A percentile compares a stretch with the other conserved stretches of the same genome.
Evolutionary conservation across 2,888 invertebrate genomes (phyloP).

Genomic region (Nycteola revayana): DNA sequence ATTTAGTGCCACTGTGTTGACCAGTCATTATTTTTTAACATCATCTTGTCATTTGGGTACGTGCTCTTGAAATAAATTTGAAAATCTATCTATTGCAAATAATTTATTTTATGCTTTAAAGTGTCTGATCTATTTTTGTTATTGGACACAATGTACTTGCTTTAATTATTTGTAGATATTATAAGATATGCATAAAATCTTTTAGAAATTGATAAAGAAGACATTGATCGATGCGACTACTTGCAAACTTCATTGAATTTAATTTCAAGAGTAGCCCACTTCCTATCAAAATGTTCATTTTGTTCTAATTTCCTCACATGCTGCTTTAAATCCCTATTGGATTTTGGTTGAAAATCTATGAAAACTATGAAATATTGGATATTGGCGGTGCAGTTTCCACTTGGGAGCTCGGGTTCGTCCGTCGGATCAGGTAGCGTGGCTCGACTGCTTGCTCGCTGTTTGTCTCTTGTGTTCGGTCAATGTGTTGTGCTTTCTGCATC

Average conservation of each 20-base stretch:
- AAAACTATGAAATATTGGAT: conserved; percentile 48
- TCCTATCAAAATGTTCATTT: conserved; percentile 49
- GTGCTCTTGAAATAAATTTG: too few species aligned
- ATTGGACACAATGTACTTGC: too few species aligned
- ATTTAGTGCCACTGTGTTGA: conserved; percentile 10
- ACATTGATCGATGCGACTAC: neutral
- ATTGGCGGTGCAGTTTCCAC: conserved; percentile 76
- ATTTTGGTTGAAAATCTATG: conserved; percentile 49
- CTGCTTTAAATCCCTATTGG: conserved; percentile 71
- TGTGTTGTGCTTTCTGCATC: conserved; percentile 84
- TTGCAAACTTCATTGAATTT: neutral
- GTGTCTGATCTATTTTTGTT: too few species aligned
- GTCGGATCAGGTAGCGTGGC: conserved; percentile 92
- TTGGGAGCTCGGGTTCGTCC: conserved; percentile 81
- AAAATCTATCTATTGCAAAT: too few species aligned
- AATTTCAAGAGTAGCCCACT: neutral
- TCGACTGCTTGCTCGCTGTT: conserved; percentile 86
- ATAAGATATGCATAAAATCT: too few species aligned
- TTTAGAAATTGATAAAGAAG: too few species aligned
- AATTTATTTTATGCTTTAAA: too few species aligned
- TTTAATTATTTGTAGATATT: too few species aligned
- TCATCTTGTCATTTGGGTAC: too few species aligned
- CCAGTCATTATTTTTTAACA: conserved; percentile 1
- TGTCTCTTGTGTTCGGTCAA: conserved; percentile 85
- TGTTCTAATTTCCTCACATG: conserved; percentile 74